Evolutionary conservation across 2,797 vertebrate genomes (phyloP).

Genomic region (Pristis pectinata): DNA sequence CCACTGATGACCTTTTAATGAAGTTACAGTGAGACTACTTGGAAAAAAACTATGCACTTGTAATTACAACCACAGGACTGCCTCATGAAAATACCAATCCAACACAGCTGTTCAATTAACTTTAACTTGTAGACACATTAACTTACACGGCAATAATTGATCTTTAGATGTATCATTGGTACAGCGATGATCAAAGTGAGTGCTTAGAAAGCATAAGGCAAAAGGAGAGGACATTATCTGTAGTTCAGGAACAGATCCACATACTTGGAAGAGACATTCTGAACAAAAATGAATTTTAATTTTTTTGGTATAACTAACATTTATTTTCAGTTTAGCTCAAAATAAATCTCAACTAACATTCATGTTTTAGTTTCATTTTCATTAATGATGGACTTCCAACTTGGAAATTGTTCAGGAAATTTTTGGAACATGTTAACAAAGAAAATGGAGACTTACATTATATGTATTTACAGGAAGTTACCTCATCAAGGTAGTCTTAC

Average conservation of each 20-base stretch:
- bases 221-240: neutral
- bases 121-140: constrained; percentile 29
- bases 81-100: constrained; percentile 35
- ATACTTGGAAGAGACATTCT: neutral
- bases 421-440: neutral
- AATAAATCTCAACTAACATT: neutral
- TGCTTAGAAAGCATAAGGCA: neutral
- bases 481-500: neutral
- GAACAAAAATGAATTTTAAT: neutral
- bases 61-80: constrained; percentile 25
- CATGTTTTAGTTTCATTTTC: neutral
- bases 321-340: neutral
- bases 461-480: neutral
- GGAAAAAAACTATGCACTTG: constrained; percentile 23
- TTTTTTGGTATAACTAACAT: neutral
- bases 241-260: neutral
- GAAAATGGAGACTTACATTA: neutral
- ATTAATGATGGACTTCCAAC: neutral
- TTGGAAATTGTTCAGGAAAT: neutral
- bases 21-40: constrained; percentile 20
- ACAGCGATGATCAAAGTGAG: neutral
- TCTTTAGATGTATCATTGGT: constrained; percentile 9
- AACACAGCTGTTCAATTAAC: constrained; percentile 36
- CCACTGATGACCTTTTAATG: constrained; percentile 35
- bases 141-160: constrained; percentile 32